Conservation (phyloP, 1,140 invertebrate species). For the Hormaphis cornu region DNA sequence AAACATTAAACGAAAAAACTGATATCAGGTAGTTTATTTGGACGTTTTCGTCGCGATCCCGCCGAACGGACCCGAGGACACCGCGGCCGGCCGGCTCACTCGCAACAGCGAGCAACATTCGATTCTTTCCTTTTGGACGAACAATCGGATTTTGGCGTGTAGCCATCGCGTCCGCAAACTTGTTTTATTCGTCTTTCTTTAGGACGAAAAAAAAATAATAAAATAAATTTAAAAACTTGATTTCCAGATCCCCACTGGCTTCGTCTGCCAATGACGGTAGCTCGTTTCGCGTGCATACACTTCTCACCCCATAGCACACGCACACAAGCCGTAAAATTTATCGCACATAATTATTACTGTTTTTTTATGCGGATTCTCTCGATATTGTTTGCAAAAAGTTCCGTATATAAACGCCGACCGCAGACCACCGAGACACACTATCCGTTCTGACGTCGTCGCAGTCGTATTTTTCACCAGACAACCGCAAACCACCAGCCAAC, state of each 20-base stretch:
- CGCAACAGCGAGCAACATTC: not conserved
- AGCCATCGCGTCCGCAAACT: not conserved
- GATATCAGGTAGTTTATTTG: no score
- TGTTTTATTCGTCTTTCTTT: constrained; percentile 6
- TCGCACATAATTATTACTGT: not conserved
- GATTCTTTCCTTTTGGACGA: not conserved
- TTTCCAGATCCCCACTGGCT: not conserved
- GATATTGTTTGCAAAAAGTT: not conserved
- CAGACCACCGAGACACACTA: not conserved
- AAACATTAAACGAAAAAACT: no score
- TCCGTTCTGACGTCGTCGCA: not conserved
- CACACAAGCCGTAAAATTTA: not conserved
- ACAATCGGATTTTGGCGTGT: not conserved
- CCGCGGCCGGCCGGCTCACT: no score
- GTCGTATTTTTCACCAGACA: not conserved
- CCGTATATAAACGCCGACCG: not conserved
- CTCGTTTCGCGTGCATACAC: not conserved
- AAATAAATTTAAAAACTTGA: constrained; percentile 26
- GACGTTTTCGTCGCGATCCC: no score
- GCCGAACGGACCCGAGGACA: no score
- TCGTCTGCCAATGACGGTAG: not conserved
- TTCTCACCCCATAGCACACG: not conserved
- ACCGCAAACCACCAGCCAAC: not conserved
- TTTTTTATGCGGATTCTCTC: not conserved
- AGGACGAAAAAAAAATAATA: not conserved